Evolutionary conservation across 2,113 vertebrate species (phyloP).

Genomic region (Martes martes): DNA sequence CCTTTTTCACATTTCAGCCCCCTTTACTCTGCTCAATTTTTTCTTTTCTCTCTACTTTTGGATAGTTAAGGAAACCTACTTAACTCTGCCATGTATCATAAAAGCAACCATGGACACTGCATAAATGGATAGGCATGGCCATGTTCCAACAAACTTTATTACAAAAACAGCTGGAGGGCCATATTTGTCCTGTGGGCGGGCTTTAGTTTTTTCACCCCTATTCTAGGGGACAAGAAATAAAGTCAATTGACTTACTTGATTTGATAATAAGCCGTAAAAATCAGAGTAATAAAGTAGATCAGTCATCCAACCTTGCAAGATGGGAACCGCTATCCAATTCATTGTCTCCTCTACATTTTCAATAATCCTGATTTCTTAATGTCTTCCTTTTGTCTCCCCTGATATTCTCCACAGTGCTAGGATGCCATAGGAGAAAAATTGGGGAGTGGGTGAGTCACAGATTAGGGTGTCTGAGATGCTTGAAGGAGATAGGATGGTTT

Average conservation of each 20-base stretch:
- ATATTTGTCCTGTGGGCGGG: neutral
- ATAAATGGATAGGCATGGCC: neutral
- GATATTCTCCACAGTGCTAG: neutral
- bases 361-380: neutral
- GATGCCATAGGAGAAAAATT: neutral
- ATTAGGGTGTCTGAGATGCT: neutral
- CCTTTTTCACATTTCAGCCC: neutral
- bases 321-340: neutral
- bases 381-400: neutral
- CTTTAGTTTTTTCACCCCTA: neutral
- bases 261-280: conserved; percentile 18
- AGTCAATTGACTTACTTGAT: neutral
- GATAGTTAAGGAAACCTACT: neutral
- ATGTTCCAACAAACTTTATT: neutral
- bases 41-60: neutral
- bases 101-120: neutral
- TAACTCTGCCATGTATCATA: neutral
- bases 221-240: neutral
- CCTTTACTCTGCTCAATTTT: neutral
- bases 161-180: neutral
- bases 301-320: neutral
- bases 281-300: neutral
- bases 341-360: neutral
- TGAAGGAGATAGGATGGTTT: neutral
- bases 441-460: neutral